Percentiles rank a stretch among this genome's conserved stretches.
These are phyloP conservation scores for Echinometra lucunter DNA, from an alignment of 53 echinoderm and acorn worm genomes.

Conservation along the genomic window DNA sequence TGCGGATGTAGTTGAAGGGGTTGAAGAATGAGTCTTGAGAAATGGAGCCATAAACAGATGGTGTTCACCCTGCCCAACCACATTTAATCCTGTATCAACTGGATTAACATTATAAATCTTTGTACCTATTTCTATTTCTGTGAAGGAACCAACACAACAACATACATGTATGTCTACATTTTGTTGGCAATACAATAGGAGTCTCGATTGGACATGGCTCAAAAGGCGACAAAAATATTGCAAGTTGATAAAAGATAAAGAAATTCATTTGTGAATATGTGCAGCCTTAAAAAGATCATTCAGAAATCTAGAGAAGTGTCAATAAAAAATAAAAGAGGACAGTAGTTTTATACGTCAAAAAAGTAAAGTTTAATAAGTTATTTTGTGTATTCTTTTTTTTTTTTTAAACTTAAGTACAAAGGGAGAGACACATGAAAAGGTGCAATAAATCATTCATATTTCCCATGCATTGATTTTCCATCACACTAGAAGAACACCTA, in stretches of 20 bases:
- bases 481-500: not conserved
- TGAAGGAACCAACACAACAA: not conserved
- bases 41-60: not conserved
- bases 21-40: not conserved
- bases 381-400: no score
- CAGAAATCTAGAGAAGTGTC: not conserved
- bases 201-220: not conserved
- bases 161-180: no score
- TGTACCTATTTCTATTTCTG: not conserved
- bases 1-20: not conserved
- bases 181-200: not conserved
- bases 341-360: not conserved
- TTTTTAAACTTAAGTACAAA: not conserved
- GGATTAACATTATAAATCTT: not conserved
- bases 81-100: not conserved
- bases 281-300: not conserved
- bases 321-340: not conserved
- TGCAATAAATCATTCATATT: not conserved
- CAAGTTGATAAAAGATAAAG: not conserved
- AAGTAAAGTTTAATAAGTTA: no score
- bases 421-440: not conserved
- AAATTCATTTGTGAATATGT: not conserved
- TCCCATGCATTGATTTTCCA: not conserved
- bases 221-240: no score
- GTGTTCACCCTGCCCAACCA: not conserved